These are phyloP conservation scores for Ephydatia muelleri DNA, from an alignment of 37 sponge, comb jelly and placozoan genomes.

Conservation along the genomic window DNA sequence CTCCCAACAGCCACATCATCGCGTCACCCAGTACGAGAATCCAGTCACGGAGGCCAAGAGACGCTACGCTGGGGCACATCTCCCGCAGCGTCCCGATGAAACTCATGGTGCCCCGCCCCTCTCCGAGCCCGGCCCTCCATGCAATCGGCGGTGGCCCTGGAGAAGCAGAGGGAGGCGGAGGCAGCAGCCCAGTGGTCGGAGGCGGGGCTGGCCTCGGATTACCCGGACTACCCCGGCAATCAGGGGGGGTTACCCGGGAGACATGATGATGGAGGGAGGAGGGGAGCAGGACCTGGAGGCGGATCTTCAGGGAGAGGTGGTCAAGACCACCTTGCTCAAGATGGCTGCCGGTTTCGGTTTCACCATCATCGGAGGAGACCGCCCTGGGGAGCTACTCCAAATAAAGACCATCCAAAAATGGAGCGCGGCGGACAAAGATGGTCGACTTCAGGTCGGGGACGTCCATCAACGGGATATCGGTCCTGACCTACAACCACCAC, in stretches of 20 bases:
- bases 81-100: constrained; percentile 31
- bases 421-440: constrained; percentile 83
- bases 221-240: constrained; percentile 42
- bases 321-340: constrained; percentile 69
- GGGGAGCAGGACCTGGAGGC: constrained; percentile 69
- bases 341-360: constrained; percentile 93
- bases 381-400: constrained; percentile 90
- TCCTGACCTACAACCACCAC: constrained; percentile 79
- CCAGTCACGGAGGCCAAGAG: constrained; percentile 76
- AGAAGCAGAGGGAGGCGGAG: constrained; percentile 81
- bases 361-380: constrained; percentile 95
- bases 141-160: constrained; percentile 74
- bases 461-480: constrained; percentile 86
- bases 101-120: constrained; percentile 29
- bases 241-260: not conserved
- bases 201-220: constrained; percentile 53
- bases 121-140: constrained; percentile 60
- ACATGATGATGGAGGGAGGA: constrained; percentile 14
- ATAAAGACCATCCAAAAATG: constrained; percentile 90
- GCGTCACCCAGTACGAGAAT: constrained; percentile 85
- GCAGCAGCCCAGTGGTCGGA: constrained; percentile 77
- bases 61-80: constrained; percentile 52
- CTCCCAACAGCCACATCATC: constrained; percentile 67
- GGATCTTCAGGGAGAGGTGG: constrained; percentile 62
- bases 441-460: constrained; percentile 82